Evolutionary conservation across 2,113 vertebrate genomes (phyloP), one percentile per base, ranked within the genome.

Genomic region (Mustelus asterias): DNA sequence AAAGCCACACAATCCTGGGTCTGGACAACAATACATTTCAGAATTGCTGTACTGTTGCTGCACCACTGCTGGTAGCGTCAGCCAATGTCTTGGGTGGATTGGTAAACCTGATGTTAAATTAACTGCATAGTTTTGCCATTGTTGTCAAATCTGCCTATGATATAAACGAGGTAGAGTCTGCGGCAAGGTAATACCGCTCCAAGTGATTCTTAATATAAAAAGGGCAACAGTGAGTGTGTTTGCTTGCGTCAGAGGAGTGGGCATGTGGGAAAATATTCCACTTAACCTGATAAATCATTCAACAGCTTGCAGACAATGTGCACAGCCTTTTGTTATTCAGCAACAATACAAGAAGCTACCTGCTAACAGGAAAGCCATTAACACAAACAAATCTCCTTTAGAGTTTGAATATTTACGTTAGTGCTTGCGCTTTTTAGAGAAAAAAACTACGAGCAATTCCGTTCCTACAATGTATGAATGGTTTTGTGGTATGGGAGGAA

Each of bases 371-470:
- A 76, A 95, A 95, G 18, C 94, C 41, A 70, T 94, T 69, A 94
- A 94, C 92, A 93, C 60, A 72, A 95, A 95, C 41, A 33, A 76
- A 95, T 72, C 69, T 72, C 26, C 37, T 76, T 48, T 95, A 3
- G 65, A 44, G 65, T 94, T 94, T 67, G 67, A 95, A 95, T 95
- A 95, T 95, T 95, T 72, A 95, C 72, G 44, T 95, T 95, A 33
- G 10, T 95, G 69, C 54, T 95, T 54, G 26, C 8, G 44, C 94
- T 76, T 93, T 63, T 33, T 90, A 4, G 4, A 70, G 24, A 70
- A 89, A 93, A 72, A 48, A 72, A 37, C 85, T 67, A 37, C 41
- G 48, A 24, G 67, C 26, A 95, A 44, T 60, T 72, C 67, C 76
- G 69, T 72, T 76, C 5, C 26, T 70, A 70, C 93, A 48, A 67